Percentiles rank a stretch among this genome's conserved stretches.
phyloP scores from a whole-genome alignment of 2,113 vertebrate genomes.

The Tragelaphus buxtoni region DNA sequence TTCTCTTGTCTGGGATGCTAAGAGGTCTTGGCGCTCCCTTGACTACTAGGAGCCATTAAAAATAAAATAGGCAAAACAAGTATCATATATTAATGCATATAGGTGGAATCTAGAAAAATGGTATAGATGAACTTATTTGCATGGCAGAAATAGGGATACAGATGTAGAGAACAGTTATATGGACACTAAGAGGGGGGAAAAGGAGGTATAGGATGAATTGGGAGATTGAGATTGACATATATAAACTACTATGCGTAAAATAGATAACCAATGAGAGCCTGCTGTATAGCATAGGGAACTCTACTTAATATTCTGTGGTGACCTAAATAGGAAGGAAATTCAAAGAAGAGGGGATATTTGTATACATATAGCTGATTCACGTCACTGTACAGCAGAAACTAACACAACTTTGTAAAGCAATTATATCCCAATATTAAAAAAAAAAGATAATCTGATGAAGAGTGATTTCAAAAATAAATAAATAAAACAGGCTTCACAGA shows the following conservation, averaged over 20 bases:
- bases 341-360: background rate
- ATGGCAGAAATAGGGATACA: background rate
- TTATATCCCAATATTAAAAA: background rate
- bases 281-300: background rate
- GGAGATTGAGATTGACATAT: background rate
- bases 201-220: background rate
- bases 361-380: background rate
- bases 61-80: background rate
- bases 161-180: background rate
- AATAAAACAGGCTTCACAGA: background rate
- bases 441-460: background rate
- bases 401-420: background rate
- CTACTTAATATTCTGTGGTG: background rate
- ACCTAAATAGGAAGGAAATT: background rate
- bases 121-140: background rate
- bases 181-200: background rate
- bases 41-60: background rate
- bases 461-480: background rate
- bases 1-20: background rate
- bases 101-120: background rate
- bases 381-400: background rate
- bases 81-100: background rate
- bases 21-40: background rate
- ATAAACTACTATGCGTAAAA: background rate
- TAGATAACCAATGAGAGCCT: background rate